Conservation (phyloP, 2,797 vertebrate genomes). For the Oreochromis mossambicus region DNA sequence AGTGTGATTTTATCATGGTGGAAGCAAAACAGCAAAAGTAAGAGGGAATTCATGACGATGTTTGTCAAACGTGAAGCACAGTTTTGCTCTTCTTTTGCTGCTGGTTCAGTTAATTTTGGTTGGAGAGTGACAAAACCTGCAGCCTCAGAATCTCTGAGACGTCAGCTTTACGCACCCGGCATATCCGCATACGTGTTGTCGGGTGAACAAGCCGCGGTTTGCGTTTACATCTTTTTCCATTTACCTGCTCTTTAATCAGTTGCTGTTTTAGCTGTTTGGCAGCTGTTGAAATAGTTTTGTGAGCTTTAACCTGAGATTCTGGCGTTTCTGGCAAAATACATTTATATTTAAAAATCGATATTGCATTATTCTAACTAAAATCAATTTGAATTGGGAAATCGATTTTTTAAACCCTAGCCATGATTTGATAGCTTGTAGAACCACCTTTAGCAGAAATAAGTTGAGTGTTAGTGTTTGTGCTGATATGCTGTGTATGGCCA, state of each 20-base stretch:
- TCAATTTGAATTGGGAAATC: fast-evolving
- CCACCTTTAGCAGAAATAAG: neutral
- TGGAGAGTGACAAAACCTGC: neutral
- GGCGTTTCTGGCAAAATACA: too few species aligned
- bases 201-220: neutral
- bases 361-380: neutral
- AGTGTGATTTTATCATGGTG: neutral
- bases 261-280: too few species aligned
- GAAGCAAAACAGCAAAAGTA: neutral
- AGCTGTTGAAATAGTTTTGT: too few species aligned
- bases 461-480: neutral
- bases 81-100: neutral
- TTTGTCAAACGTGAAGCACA: too few species aligned
- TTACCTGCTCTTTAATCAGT: too few species aligned
- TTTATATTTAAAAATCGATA: neutral
- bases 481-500: neutral
- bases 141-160: neutral
- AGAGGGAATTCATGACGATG: neutral
- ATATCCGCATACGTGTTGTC: neutral
- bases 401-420: neutral
- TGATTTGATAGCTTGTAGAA: neutral
- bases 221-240: too few species aligned
- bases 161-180: neutral
- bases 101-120: neutral
- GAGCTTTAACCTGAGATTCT: too few species aligned